These are phyloP conservation scores for Leistus spinibarbis DNA, from an alignment of 2,888 invertebrate species.

Conservation along the genomic window DNA sequence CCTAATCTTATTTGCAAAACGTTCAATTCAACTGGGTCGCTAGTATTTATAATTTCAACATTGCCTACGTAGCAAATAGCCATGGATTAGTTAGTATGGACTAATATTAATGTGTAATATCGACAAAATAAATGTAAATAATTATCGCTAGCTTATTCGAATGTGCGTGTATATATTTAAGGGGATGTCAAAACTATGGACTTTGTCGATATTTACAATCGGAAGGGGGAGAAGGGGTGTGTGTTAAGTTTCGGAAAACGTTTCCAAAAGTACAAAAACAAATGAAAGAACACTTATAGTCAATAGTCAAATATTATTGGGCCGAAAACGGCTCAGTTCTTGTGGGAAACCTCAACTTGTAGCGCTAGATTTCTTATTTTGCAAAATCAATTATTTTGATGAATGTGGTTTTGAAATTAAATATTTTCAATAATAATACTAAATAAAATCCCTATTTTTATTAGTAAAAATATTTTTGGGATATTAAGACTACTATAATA, in stretches of 20 bases:
- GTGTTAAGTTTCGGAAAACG: background rate
- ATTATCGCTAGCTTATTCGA: background rate
- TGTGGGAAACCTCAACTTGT: background rate
- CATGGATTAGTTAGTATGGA: background rate
- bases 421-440: slow-evolving; percentile 20
- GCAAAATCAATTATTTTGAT: background rate
- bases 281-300: background rate
- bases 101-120: background rate
- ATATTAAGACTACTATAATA: slow-evolving; percentile 52
- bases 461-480: slow-evolving; percentile 52
- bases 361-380: background rate
- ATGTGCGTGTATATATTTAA: background rate
- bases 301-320: background rate
- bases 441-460: slow-evolving; percentile 53
- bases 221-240: too few relatives aligned
- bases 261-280: background rate
- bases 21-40: background rate
- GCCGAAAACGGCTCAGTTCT: background rate
- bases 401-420: slow-evolving; percentile 21
- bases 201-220: background rate
- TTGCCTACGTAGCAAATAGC: background rate
- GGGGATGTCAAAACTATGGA: background rate
- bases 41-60: background rate
- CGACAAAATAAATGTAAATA: background rate
- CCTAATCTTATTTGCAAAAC: background rate